A percentile compares a stretch with the other conserved stretches of the same genome.
Conservation (phyloP, 2,797 vertebrate genomes). For the Crossoptilon crossoptilon region DNA sequence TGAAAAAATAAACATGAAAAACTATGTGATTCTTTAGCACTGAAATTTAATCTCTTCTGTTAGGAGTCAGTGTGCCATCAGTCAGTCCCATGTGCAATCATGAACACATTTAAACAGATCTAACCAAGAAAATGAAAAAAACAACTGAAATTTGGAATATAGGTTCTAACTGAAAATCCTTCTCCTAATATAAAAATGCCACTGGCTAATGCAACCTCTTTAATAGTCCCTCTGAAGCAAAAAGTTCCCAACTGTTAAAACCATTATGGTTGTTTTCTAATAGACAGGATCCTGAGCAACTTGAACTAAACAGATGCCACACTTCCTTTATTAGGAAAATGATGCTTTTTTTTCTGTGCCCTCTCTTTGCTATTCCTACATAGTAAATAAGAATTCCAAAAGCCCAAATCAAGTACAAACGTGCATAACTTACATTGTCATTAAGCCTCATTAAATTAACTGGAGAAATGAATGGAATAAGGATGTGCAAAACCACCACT, state of each 20-base stretch:
- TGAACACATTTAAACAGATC: background rate
- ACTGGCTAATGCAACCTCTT: background rate
- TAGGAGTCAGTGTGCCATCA: background rate
- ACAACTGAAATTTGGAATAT: background rate
- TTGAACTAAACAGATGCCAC: background rate
- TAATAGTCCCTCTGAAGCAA: background rate
- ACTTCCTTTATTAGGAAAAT: background rate
- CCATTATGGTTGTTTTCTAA: background rate
- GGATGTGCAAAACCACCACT: background rate
- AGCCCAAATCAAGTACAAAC: background rate
- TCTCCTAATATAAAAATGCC: background rate
- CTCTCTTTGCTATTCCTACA: background rate
- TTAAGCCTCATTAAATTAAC: background rate
- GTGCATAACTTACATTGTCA: background rate
- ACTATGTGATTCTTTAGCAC: background rate
- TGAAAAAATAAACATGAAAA: background rate
- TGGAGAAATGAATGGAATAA: background rate
- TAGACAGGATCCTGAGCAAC: background rate
- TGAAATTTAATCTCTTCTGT: background rate
- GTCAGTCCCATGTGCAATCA: rapidly evolving
- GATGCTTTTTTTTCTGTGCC: background rate
- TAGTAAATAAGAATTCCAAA: background rate
- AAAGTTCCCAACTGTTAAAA: background rate
- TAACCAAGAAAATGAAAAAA: background rate
- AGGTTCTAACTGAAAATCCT: background rate